Base-by-base conservation (phyloP, 2,797 vertebrate genomes). In the Aldrovandia affinis region DNA sequence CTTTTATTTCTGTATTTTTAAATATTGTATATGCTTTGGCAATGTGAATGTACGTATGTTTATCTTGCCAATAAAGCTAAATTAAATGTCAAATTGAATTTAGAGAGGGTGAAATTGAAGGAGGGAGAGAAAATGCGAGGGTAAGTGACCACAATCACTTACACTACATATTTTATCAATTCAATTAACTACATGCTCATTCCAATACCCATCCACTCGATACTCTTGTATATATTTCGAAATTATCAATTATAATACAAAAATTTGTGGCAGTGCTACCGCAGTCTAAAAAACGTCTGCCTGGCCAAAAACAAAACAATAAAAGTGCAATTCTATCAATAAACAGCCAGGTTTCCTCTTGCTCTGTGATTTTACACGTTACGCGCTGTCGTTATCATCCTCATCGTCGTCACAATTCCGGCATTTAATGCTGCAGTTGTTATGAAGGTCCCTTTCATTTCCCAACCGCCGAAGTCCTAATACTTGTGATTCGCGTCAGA, bases 391-490 rank as follows among this genome's bases (percentile, higher is more conserved):
- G 44, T 22, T 77, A 39, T 7, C 0, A 30, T 65, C 30, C 42
- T 18, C 57, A 30, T 68, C 44, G 12, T 44, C 18, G 8, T 50
- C 54, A 33, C 39, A 39, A 14, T 22, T 18, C 42, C 47, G 47
- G 39, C 2, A n/a, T 42, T 63, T n/a, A 42, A 39, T 4, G 18
- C 77, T 30, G 28, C 44, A 61, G 55, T 65, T 25, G 75, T 65
- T 52, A 63, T 44, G 70, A 25, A 75, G 70, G 25, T 75, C 70
- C 94, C 93, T 44, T 83, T 79, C 42, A 52, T 79, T 47, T 77
- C 8, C 42, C 18, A 3, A 42, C 20, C 7, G 73, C 3, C 42
- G 78, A 36, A 36, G 59, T 65, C 28, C 28, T 0, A 15, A 1
- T 65, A 36, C 77, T 61, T 55, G 78, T 52, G 61, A 85, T 83